Percentiles rank a stretch among this genome's conserved stretches.
Conservation (phyloP, 2,797 vertebrate genomes). For the Hyperoplus lanceolatus region DNA sequence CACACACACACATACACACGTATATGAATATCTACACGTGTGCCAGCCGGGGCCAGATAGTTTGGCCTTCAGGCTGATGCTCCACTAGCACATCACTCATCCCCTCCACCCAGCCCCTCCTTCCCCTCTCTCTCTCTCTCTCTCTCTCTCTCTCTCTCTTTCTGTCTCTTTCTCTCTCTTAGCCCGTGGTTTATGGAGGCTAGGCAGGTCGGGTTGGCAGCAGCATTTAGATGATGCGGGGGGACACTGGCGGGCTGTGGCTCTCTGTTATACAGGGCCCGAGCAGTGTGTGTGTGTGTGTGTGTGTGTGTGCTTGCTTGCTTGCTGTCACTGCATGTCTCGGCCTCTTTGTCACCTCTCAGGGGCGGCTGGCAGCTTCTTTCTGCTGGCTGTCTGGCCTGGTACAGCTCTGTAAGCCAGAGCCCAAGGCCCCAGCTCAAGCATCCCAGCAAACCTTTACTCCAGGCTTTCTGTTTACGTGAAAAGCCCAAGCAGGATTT, state of each 20-base stretch:
- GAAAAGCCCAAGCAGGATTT: neutral
- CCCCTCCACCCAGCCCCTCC: constrained; percentile 17
- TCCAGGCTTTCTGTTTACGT: neutral
- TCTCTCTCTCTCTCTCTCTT: constrained; percentile 8
- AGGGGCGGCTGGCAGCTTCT: constrained; percentile 65
- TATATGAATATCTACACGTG: constrained; percentile 34
- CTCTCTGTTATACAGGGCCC: constrained; percentile 38
- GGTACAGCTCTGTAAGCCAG: constrained; percentile 49
- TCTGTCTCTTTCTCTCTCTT: constrained; percentile 20
- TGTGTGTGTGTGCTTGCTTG: neutral
- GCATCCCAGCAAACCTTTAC: constrained; percentile 9
- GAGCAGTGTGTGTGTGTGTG: constrained; percentile 44
- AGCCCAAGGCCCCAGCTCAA: constrained; percentile 25
- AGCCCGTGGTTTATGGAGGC: constrained; percentile 29
- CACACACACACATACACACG: constrained; percentile 14
- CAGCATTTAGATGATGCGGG: constrained; percentile 58
- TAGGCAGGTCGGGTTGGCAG: constrained; percentile 43
- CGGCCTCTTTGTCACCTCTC: constrained; percentile 71
- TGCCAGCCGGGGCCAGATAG: constrained; percentile 32
- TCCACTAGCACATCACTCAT: constrained; percentile 47
- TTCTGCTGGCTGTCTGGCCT: constrained; percentile 73
- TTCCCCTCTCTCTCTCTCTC: neutral
- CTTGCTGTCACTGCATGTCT: constrained; percentile 70
- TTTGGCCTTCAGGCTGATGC: constrained; percentile 45
- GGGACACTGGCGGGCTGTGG: constrained; percentile 57